Base-by-base conservation (phyloP, 92 coral and sea anemone species). In the Palythoa heliodiscus region DNA sequence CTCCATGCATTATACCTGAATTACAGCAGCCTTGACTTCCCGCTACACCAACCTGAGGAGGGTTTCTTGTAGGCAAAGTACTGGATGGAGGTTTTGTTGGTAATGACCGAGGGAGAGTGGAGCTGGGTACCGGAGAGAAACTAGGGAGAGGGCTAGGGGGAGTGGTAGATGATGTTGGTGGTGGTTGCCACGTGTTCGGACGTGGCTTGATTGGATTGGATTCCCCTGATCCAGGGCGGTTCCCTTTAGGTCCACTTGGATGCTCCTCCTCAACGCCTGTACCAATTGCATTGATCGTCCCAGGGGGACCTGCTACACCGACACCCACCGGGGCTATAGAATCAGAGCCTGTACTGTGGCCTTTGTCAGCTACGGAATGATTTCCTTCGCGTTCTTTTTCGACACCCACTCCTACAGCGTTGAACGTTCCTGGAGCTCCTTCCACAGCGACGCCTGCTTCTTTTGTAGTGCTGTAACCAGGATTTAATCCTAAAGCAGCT, bases 241-340 rank as follows among this genome's bases (percentile, higher is more conserved):
- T 10, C 38, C 40, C 73, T 61, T 24, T 23, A 22, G 43, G 83
- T 29, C 83, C 83, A 61, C 63, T 79, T 10, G 71, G n/a, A 15
- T 17, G 58, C 5, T 82, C 81, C 68, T 89, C 88, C 24, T 82
- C 74, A 29, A 80, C 90, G 16, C 87, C 79, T 5, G 76, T 68
- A 20, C 92, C 97, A 52, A 91, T 91, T 1, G 93, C 93, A 64
- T 83, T 75, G 11, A 87, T 71, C 13, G 92, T 88, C 43, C 93
- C 97, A 11, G 97, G 93, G 3, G 93, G 84, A 5, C 92, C 86
- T 38, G 89, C 93, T 13, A 91, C 89, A 3, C 91, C 84, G 5
- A 85, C 57, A 0, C 92, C 93, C 17, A 77, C 81, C 19, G 78
- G 71, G 7, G 63, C 48, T 35, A 88, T 69, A 23, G 90, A 66